Evolutionary conservation across 2,888 invertebrate species (phyloP).

Genomic region (Synanthedon andrenaeformis): DNA sequence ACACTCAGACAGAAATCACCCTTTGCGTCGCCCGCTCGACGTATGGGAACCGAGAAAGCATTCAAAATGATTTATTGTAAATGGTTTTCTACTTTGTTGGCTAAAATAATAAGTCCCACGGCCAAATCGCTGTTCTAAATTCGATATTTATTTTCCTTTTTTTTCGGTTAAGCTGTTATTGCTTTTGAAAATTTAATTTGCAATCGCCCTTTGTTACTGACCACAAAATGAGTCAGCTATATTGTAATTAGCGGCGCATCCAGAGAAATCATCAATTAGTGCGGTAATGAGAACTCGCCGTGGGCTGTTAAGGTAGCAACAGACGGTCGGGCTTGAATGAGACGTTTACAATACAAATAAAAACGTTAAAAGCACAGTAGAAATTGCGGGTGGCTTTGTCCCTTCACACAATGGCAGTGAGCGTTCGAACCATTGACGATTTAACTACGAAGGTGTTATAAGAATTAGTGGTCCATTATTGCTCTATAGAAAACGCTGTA

Average conservation of each 20-base stretch:
- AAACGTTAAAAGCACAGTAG: conserved; percentile 58
- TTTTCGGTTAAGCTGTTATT: conserved; percentile 40
- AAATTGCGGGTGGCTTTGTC: conserved; percentile 62
- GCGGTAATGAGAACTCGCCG: conserved; percentile 16
- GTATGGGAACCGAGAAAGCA: conserved; percentile 67
- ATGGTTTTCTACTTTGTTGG: conserved; percentile 71
- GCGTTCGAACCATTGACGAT: conserved; percentile 49
- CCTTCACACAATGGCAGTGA: conserved; percentile 39
- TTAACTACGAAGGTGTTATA: conserved; percentile 61
- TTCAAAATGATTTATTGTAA: conserved; percentile 71
- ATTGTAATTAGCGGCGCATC: conserved; percentile 21
- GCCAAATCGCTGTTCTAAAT: conserved; percentile 60
- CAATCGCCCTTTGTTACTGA: conserved; percentile 32
- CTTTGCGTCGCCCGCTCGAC: conserved; percentile 64
- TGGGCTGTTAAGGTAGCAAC: conserved; percentile 8
- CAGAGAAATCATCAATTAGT: conserved; percentile 21
- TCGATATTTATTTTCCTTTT: conserved; percentile 58
- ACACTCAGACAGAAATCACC: conserved; percentile 68
- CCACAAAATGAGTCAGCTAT: conserved; percentile 32
- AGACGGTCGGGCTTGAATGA: conserved; percentile 37
- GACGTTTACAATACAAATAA: conserved; percentile 50
- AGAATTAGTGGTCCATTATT: conserved; percentile 68
- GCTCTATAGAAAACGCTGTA: conserved; percentile 46
- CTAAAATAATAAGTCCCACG: conserved; percentile 65
- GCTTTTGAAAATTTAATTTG: conserved; percentile 43